phyloP scores from a whole-genome alignment of 2,888 invertebrate genomes.

The Cryptops parisi region DNA sequence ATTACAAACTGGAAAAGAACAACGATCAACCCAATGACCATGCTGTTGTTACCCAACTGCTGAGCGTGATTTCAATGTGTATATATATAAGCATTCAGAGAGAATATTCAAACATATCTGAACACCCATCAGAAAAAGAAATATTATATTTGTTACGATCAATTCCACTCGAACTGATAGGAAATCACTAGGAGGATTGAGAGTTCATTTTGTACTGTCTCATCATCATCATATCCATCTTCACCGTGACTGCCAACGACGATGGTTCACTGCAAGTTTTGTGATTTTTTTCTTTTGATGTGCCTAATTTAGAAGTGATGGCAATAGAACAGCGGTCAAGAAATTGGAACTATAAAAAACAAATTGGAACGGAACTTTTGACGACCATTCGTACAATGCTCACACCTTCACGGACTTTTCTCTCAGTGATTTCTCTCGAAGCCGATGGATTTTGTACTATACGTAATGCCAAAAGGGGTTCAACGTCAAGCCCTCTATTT shows the following conservation, averaged over 20 bases:
- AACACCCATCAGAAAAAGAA: slow-evolving; percentile 6
- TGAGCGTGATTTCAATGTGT: neutral
- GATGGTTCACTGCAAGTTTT: too few relatives aligned
- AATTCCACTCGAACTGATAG: slow-evolving; percentile 1
- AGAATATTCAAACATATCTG: slow-evolving; percentile 11
- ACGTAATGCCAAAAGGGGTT: neutral
- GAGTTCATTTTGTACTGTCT: too few relatives aligned
- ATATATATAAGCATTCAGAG: slow-evolving; percentile 7
- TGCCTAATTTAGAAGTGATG: too few relatives aligned
- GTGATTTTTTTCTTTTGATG: too few relatives aligned
- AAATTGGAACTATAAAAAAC: too few relatives aligned
- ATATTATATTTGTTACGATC: slow-evolving; percentile 10
- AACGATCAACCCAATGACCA: too few relatives aligned
- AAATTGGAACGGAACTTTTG: too few relatives aligned
- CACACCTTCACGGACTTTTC: neutral
- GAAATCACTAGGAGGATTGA: slow-evolving; percentile 6
- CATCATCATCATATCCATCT: too few relatives aligned
- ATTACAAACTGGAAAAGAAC: too few relatives aligned
- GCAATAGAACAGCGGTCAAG: too few relatives aligned
- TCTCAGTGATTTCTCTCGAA: neutral
- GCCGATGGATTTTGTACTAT: neutral
- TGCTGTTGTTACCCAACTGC: slow-evolving; percentile 1
- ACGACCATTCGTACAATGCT: neutral
- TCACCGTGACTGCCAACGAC: too few relatives aligned
- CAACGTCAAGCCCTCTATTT: neutral